Evolutionary conservation across 2,888 invertebrate species (phyloP), one percentile per base, ranked within the genome.

Genomic region (Xylocampa areola): DNA sequence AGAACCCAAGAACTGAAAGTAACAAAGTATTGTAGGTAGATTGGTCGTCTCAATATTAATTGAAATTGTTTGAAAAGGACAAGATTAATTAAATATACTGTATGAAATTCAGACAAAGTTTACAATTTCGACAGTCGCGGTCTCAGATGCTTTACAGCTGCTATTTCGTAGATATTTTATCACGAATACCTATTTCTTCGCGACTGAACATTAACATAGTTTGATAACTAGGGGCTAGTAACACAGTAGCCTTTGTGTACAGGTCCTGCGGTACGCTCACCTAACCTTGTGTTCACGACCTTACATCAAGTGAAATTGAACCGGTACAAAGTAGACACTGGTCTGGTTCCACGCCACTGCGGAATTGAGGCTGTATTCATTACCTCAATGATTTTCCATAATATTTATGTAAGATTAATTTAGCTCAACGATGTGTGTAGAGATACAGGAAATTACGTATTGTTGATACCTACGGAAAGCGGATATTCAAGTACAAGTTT

Each of bases 261-360:
- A 63, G 66, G 66, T 64, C 62, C 57, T 62, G 55, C 44, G 49
- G 47, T 73, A 81, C 90, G 86, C 83, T 88, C 89, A 86, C 85
- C 82, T 88, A 91, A 91, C 92, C 92, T 92, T 92, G 92, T 75
- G 78, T 76, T 72, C 80, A 61, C 86, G 92, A 92, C 92, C 92
- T 93, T 92, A 89, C 80, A 73, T 85, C 86, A 86, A 90, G 92
- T 91, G 91, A 92, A 92, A 92, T 91, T 92, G 86, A 89, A 90
- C 89, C 87, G 85, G 89, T 89, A 84, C 47, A 41, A 54, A 52
- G 77, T 35, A 68, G 44, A n/a, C 76, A 81, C 79, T 79, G 77
- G 79, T 78, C 76, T 77, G 57, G 67, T 73, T 77, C 74, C 78
- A 77, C 73, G 82, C 71, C 59, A 73, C 67, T 68, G 71, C 80